phyloP scores from a whole-genome alignment of 1,140 invertebrate species.

The Trachelipus rathkii region DNA sequence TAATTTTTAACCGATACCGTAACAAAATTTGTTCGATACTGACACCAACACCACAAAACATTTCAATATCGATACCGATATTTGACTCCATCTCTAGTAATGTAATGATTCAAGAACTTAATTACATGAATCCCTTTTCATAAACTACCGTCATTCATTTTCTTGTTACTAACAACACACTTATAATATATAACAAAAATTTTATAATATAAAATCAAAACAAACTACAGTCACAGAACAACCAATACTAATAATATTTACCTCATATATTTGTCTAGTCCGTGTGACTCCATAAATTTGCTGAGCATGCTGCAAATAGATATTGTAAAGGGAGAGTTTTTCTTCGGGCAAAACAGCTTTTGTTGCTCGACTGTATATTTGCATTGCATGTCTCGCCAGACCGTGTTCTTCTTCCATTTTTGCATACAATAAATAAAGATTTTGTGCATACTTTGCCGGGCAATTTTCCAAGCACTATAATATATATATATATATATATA shows the following conservation, averaged over 20 bases:
- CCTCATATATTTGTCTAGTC: conserved; percentile 92
- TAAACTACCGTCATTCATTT: too few relatives aligned
- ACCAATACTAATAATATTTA: neutral
- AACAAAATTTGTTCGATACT: too few relatives aligned
- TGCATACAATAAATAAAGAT: conserved; percentile 91
- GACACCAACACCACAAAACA: too few relatives aligned
- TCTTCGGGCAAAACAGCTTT: conserved; percentile 84
- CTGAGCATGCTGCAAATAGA: conserved; percentile 96
- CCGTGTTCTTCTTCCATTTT: conserved; percentile 98
- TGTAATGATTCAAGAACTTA: too few relatives aligned
- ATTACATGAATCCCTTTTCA: too few relatives aligned
- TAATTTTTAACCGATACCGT: too few relatives aligned
- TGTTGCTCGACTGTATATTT: conserved; percentile 93
- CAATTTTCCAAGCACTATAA: conserved; percentile 86
- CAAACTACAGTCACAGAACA: too few relatives aligned
- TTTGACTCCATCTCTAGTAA: too few relatives aligned
- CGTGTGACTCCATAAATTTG: conserved; percentile 96
- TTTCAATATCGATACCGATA: too few relatives aligned
- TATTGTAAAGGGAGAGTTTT: conserved; percentile 94
- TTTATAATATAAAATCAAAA: too few relatives aligned
- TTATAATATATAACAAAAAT: too few relatives aligned
- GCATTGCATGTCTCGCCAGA: conserved; percentile 93
- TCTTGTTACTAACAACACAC: too few relatives aligned
- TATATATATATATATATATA: neutral
- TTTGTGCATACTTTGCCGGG: conserved; percentile 89